A percentile compares a stretch with the other conserved stretches of the same genome.
These are phyloP conservation scores for Tachycineta bicolor DNA, from an alignment of 2,113 vertebrate genomes.

Conservation along the genomic window DNA sequence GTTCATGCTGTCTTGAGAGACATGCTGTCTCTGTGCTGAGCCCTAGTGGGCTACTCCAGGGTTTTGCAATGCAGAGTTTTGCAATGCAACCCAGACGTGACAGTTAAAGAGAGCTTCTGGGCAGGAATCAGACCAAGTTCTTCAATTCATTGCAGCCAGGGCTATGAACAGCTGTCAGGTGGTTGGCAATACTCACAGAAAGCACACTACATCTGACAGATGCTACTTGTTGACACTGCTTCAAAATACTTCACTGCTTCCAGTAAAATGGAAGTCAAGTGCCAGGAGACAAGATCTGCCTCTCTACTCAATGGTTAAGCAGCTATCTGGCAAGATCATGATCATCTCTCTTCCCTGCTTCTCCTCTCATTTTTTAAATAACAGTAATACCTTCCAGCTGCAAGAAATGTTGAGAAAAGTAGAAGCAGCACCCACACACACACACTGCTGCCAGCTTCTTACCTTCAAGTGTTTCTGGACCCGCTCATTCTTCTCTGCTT, in stretches of 20 bases:
- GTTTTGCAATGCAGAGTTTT: neutral
- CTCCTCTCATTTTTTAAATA: neutral
- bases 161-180: neutral
- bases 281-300: neutral
- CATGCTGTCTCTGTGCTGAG: neutral
- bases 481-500: conserved; percentile 95
- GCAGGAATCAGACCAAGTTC: neutral
- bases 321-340: neutral
- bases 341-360: neutral
- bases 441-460: neutral
- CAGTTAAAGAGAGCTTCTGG: neutral
- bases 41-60: neutral
- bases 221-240: neutral
- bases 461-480: conserved; percentile 97
- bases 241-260: neutral
- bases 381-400: neutral
- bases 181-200: neutral
- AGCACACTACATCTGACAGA: neutral
- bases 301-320: neutral
- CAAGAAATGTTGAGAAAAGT: neutral
- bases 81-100: neutral
- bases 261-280: neutral
- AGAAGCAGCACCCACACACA: neutral
- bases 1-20: too few species aligned
- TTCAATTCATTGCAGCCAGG: neutral